Evolutionary conservation across 1,140 invertebrate species (phyloP).

Genomic region (Aphidius gifuensis): DNA sequence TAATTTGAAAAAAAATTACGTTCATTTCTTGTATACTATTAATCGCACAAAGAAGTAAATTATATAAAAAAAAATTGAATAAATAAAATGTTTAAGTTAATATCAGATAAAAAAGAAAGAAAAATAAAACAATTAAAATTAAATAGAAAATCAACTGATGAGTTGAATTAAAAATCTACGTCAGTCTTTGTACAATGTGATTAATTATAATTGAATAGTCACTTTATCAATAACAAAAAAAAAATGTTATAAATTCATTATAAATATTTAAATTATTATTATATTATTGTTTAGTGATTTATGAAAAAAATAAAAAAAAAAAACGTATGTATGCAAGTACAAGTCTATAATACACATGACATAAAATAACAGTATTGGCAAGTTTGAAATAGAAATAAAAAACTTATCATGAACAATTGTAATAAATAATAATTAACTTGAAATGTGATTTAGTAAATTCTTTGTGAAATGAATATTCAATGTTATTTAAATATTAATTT

Average conservation of each 20-base stretch:
- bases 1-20: too few species aligned
- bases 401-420: too few species aligned
- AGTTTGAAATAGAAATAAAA: too few species aligned
- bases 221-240: slow-evolving; percentile 1
- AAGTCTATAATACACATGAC: too few species aligned
- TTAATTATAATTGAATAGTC: slow-evolving; percentile 7
- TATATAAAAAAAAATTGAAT: too few species aligned
- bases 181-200: slow-evolving; percentile 21
- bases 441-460: too few species aligned
- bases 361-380: too few species aligned
- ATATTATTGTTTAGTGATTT: background rate
- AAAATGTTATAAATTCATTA: background rate
- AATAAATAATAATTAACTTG: too few species aligned
- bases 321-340: background rate
- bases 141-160: slow-evolving; percentile 9
- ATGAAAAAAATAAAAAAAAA: background rate
- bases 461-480: too few species aligned
- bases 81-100: too few species aligned
- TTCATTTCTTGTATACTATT: slow-evolving; percentile 14
- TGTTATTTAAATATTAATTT: too few species aligned
- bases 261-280: slow-evolving; percentile 1
- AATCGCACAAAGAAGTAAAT: slow-evolving; percentile 18
- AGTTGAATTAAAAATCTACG: slow-evolving; percentile 16
- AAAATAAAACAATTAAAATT: background rate
- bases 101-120: slow-evolving; percentile 5